Conservation (phyloP, 2,797 vertebrate genomes). For the Phrynocephalus guinanensis region DNA sequence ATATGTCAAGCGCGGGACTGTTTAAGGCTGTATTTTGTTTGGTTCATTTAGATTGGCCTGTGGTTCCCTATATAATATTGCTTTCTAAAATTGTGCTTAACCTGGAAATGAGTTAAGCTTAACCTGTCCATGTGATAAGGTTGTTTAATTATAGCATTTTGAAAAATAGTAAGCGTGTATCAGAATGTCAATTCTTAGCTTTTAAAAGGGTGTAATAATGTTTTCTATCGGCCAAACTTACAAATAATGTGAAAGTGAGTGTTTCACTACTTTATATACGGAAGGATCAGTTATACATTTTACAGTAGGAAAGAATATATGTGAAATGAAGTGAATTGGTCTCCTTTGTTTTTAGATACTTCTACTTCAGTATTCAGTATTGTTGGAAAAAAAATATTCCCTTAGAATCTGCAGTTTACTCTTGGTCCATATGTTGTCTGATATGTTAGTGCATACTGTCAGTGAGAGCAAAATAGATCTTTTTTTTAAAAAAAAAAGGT, state of each 20-base stretch:
- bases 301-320: slow-evolving; percentile 7
- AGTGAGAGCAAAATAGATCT: slow-evolving; percentile 26
- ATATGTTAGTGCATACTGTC: slow-evolving; percentile 35
- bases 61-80: slow-evolving; percentile 6
- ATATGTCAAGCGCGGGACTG: not conserved
- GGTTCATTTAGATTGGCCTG: not conserved
- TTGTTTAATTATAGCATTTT: not conserved
- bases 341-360: not conserved
- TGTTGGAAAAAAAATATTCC: not conserved
- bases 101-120: not conserved
- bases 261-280: not conserved
- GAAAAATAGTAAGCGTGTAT: not conserved
- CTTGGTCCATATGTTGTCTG: not conserved
- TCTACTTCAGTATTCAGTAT: not conserved
- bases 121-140: not conserved
- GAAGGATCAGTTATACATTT: not conserved
- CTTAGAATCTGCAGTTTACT: not conserved
- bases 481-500: slow-evolving; percentile 38
- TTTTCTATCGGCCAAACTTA: not conserved
- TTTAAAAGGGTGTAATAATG: not conserved
- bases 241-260: not conserved
- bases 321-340: not conserved
- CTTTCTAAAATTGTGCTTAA: slow-evolving; percentile 22
- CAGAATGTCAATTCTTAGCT: not conserved
- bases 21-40: slow-evolving; percentile 12